These are phyloP conservation scores for Acipenser ruthenus DNA, from an alignment of 2,797 vertebrate genomes.

Conservation along the genomic window DNA sequence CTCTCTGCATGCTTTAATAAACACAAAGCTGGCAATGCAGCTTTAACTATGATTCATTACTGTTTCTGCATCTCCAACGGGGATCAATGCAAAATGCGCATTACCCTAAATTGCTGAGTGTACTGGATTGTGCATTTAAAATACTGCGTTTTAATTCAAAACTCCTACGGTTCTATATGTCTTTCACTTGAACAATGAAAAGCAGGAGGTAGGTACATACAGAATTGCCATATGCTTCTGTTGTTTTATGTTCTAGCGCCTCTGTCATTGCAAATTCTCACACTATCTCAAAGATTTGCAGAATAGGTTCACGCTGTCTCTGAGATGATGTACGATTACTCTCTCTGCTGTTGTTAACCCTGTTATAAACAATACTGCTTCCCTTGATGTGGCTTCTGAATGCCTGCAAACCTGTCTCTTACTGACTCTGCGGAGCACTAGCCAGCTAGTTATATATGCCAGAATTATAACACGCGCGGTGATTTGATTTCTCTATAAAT, in stretches of 20 bases:
- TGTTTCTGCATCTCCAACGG: constrained; percentile 49
- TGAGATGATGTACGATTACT: background rate
- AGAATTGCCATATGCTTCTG: no score
- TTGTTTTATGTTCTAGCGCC: no score
- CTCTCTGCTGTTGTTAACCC: background rate
- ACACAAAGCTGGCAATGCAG: constrained; percentile 54
- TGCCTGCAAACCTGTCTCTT: background rate
- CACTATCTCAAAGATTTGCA: no score
- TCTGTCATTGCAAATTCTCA: no score
- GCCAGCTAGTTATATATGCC: background rate
- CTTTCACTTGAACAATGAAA: no score
- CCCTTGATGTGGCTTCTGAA: background rate
- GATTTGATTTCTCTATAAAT: constrained; percentile 1
- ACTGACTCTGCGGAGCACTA: background rate
- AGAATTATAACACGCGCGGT: background rate
- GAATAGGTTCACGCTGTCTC: background rate
- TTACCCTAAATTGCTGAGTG: constrained; percentile 29
- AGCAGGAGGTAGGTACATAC: no score
- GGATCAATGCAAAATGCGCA: constrained; percentile 57
- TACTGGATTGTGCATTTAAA: constrained; percentile 15
- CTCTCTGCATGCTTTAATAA: constrained; percentile 61
- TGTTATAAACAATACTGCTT: background rate
- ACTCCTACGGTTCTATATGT: no score
- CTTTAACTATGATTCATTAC: constrained; percentile 71
- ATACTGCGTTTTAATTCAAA: background rate